These are phyloP conservation scores for Phenganax marumi DNA, from an alignment of 92 coral and sea anemone genomes.

Conservation along the genomic window DNA sequence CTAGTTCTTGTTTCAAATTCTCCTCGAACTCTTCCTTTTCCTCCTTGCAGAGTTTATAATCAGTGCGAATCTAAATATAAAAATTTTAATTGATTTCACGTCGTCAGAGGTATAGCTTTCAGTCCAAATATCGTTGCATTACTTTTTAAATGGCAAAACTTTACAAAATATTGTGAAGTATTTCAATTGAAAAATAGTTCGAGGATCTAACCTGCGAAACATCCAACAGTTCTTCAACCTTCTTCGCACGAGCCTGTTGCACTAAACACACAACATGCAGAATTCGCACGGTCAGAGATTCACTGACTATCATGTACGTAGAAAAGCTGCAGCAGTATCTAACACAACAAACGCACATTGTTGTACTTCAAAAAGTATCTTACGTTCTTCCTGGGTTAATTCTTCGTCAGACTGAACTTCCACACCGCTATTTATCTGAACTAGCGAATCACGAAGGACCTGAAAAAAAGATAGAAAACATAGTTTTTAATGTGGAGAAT, in stretches of 20 bases:
- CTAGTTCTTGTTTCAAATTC: conserved; percentile 49
- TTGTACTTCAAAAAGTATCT: conserved; percentile 4
- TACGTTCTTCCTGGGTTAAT: conserved; percentile 60
- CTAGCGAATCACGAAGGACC: conserved; percentile 80
- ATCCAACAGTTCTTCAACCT: conserved; percentile 55
- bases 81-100: neutral
- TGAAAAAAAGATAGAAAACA: conserved; percentile 13
- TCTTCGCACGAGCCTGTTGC: conserved; percentile 51
- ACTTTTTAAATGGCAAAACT: too few relatives aligned
- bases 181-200: neutral
- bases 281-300: neutral
- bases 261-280: conserved; percentile 41
- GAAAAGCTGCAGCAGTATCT: too few relatives aligned
- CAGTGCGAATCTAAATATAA: conserved; percentile 61
- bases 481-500: neutral
- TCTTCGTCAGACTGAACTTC: conserved; percentile 59
- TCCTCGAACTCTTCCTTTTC: conserved; percentile 59
- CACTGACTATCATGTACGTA: too few relatives aligned
- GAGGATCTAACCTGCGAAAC: conserved; percentile 51
- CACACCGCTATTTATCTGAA: conserved; percentile 66
- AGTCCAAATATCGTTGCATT: neutral
- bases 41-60: conserved; percentile 63
- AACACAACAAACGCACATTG: too few relatives aligned
- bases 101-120: too few relatives aligned
- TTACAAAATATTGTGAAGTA: too few relatives aligned